A percentile compares a stretch with the other conserved stretches of the same genome.
Evolutionary conservation across 2,113 vertebrate genomes (phyloP).

Genomic region (Heteronetta atricapilla): DNA sequence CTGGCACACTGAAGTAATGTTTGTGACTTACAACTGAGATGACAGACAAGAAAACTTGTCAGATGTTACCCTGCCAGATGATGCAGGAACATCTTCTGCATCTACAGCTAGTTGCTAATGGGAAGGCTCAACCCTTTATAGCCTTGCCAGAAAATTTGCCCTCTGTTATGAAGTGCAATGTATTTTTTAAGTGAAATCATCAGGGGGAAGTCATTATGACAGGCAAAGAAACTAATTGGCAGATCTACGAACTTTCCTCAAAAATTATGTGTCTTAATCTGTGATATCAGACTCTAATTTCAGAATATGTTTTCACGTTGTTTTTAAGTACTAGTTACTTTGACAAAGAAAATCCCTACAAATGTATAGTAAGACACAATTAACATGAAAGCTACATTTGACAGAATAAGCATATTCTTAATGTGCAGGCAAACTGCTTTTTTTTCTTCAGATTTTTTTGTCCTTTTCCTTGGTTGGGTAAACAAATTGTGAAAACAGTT

Average conservation of each 20-base stretch:
- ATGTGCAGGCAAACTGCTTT: not conserved
- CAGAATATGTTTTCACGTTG: not conserved
- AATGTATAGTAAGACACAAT: not conserved
- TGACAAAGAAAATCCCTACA: not conserved
- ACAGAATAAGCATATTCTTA: not conserved
- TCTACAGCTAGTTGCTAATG: not conserved
- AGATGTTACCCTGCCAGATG: not conserved
- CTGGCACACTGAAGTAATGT: not conserved
- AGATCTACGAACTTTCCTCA: not conserved
- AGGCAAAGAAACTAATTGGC: not conserved
- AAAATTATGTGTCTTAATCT: not conserved
- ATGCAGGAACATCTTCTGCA: not conserved
- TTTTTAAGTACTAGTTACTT: not conserved
- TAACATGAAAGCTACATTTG: not conserved
- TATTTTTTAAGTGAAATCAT: not conserved
- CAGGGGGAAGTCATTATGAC: not conserved
- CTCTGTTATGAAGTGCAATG: accelerated
- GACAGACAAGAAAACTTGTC: not conserved
- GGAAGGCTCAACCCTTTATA: not conserved
- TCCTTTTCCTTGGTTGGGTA: not conserved
- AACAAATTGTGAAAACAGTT: not conserved
- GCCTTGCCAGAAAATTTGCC: not conserved
- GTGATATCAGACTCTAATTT: not conserved
- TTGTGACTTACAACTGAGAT: not conserved
- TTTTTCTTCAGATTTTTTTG: not conserved